A percentile compares a stretch with the other conserved stretches of the same genome.
These are phyloP conservation scores for Neoseiulus cucumeris DNA, from an alignment of 1,140 invertebrate genomes.

Conservation along the genomic window DNA sequence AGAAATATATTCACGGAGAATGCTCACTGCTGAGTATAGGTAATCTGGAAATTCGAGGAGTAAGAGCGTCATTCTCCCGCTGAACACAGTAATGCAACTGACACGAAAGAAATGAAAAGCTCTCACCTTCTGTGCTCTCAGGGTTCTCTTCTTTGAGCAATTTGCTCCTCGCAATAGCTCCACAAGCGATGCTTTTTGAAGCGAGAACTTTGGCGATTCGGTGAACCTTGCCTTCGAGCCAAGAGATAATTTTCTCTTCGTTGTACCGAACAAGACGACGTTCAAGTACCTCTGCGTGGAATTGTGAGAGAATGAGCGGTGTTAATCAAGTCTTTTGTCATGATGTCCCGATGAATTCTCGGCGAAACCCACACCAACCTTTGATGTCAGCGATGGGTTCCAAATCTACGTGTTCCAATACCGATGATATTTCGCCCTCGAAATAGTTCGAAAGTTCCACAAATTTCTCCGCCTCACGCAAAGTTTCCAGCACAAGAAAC, in stretches of 20 bases:
- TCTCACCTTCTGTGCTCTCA: background rate
- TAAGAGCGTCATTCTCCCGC: too few relatives aligned
- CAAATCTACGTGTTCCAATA: background rate
- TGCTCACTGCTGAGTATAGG: background rate
- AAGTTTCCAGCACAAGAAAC: background rate
- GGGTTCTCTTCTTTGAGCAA: background rate
- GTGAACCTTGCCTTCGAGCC: background rate
- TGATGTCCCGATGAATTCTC: too few relatives aligned
- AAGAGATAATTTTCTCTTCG: background rate
- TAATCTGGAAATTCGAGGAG: background rate
- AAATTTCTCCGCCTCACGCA: background rate
- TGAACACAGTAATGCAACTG: too few relatives aligned
- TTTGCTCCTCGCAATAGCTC: background rate
- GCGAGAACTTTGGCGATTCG: background rate
- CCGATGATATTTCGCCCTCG: background rate
- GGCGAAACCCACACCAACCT: background rate
- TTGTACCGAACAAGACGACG: background rate
- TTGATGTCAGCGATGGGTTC: background rate
- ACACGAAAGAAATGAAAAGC: too few relatives aligned
- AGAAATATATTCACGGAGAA: background rate
- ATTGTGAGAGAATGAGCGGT: too few relatives aligned
- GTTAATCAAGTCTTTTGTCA: too few relatives aligned
- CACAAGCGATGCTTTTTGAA: background rate
- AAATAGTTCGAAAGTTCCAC: slow-evolving; percentile 6
- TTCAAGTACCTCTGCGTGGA: background rate